phyloP scores from a whole-genome alignment of 2,888 invertebrate species.

The Timema podura region DNA sequence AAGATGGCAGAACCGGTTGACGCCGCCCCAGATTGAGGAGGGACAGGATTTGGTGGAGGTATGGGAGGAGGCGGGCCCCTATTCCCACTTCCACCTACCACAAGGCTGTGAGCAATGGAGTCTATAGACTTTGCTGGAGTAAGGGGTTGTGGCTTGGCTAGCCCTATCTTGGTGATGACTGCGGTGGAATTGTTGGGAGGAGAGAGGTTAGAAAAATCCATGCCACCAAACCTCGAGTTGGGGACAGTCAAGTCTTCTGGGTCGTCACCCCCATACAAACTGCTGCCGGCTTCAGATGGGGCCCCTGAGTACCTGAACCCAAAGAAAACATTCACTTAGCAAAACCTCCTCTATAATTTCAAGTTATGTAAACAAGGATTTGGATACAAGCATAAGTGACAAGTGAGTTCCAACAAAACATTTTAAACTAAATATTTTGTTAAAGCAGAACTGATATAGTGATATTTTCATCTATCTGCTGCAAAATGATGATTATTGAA shows the following conservation, averaged over 20 bases:
- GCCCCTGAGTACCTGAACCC: constrained; percentile 41
- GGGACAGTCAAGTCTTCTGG: constrained; percentile 74
- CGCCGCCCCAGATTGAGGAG: constrained; percentile 41
- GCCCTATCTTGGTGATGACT: constrained; percentile 33
- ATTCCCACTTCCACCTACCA: constrained; percentile 19
- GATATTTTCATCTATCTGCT: too few relatives aligned
- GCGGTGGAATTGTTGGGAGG: constrained; percentile 29
- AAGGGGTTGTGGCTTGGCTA: constrained; percentile 44
- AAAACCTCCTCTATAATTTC: too few relatives aligned
- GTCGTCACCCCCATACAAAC: constrained; percentile 73
- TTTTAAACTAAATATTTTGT: too few relatives aligned
- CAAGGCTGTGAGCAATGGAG: constrained; percentile 56
- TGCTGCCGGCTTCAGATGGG: constrained; percentile 63
- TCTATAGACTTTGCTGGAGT: constrained; percentile 60
- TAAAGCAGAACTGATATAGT: too few relatives aligned
- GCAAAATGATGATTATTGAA: too few relatives aligned
- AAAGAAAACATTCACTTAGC: too few relatives aligned
- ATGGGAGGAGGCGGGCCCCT: constrained; percentile 28
- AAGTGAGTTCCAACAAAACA: too few relatives aligned
- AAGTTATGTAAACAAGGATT: too few relatives aligned
- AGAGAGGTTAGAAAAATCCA: constrained; percentile 24
- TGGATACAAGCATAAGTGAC: too few relatives aligned
- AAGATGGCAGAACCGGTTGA: constrained; percentile 72
- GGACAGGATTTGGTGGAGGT: constrained; percentile 42
- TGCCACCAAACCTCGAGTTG: constrained; percentile 29